phyloP scores from a whole-genome alignment of 2,113 vertebrate genomes.

The Paramisgurnus dabryanus region DNA sequence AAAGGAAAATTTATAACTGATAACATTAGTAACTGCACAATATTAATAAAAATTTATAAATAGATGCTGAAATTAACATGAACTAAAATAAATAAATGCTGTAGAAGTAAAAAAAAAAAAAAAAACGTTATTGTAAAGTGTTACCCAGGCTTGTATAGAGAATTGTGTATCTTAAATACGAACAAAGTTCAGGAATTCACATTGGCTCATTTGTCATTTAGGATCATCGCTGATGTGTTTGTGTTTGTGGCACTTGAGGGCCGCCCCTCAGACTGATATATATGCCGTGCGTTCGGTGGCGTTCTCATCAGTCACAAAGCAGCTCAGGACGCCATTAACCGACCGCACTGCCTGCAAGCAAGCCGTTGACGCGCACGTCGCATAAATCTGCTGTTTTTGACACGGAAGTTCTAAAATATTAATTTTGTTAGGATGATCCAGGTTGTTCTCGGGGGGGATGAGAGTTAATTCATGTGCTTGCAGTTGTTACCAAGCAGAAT shows the following conservation, averaged over 20 bases:
- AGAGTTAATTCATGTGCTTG: conserved; percentile 62
- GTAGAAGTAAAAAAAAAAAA: no score
- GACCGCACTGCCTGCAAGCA: conserved; percentile 70
- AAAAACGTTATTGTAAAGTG: no score
- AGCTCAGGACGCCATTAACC: conserved; percentile 70
- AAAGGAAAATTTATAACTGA: no score
- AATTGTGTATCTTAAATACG: neutral
- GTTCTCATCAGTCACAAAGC: conserved; percentile 70
- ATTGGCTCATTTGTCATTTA: neutral
- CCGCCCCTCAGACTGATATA: conserved; percentile 47
- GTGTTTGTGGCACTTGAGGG: conserved; percentile 29
- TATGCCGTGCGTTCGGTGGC: conserved; percentile 50
- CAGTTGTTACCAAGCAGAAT: conserved; percentile 65
- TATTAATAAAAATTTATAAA: no score
- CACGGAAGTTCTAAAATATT: conserved; percentile 74
- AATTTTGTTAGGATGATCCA: conserved; percentile 69
- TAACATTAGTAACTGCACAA: no score
- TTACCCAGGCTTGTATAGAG: neutral
- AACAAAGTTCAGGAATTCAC: conserved; percentile 4
- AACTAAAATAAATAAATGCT: no score
- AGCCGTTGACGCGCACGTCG: conserved; percentile 63
- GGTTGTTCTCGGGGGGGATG: conserved; percentile 68
- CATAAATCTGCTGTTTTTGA: conserved; percentile 64
- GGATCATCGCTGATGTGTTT: conserved; percentile 29
- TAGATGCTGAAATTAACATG: no score